A percentile compares a stretch with the other conserved stretches of the same genome.
phyloP scores from a whole-genome alignment of 64 coral and sea anemone species.

The Hydrozoanthus tunicans region DNA sequence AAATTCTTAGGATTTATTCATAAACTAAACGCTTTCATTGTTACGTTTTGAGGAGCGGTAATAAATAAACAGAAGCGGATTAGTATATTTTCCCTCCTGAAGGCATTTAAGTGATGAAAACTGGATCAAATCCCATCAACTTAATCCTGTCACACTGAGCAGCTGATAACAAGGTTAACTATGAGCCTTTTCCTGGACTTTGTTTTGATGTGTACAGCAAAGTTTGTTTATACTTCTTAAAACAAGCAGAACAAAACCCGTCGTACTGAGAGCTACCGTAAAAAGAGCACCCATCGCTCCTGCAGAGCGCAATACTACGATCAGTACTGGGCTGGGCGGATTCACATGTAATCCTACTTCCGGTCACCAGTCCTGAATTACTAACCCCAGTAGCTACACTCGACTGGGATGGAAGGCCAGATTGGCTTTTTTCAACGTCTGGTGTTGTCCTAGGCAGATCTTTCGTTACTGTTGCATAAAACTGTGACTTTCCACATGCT shows the following conservation, averaged over 20 bases:
- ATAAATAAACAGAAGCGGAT: too few species aligned
- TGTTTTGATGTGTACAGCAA: slow-evolving; percentile 47
- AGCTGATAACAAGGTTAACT: neutral
- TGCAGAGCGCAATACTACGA: neutral
- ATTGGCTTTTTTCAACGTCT: neutral
- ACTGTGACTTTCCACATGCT: slow-evolving; percentile 15
- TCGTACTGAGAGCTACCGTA: slow-evolving; percentile 69
- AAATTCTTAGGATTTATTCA: too few species aligned
- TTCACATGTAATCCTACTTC: neutral
- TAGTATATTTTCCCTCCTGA: too few species aligned
- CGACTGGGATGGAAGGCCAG: neutral
- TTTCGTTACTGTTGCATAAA: neutral
- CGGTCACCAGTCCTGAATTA: neutral
- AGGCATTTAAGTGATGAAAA: too few species aligned
- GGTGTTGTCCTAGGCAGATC: neutral
- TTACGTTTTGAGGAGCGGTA: too few species aligned
- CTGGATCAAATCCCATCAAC: too few species aligned
- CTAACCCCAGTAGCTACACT: neutral
- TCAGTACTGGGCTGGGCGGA: neutral
- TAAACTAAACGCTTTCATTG: too few species aligned
- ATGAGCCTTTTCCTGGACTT: neutral
- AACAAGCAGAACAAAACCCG: slow-evolving; percentile 85
- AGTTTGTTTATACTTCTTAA: slow-evolving; percentile 57
- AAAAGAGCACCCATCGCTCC: slow-evolving; percentile 47
- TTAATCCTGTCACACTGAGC: too few species aligned